Conservation (phyloP, 1,140 invertebrate species). For the Nephila pilipes region DNA sequence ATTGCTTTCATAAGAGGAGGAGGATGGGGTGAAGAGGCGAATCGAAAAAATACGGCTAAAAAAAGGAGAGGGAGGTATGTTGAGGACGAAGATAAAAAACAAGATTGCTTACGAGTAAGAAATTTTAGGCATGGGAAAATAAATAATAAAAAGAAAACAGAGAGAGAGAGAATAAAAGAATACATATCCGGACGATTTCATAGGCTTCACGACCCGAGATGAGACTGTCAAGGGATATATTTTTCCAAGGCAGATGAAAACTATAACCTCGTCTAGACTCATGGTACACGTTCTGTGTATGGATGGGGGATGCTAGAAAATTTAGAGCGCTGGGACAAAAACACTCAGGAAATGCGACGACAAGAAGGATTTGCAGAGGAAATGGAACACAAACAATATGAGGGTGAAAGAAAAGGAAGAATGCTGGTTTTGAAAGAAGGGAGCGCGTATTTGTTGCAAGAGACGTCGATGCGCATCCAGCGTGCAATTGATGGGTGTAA, state of each 20-base stretch:
- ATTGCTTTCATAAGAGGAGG: neutral
- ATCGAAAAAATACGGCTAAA: too few relatives aligned
- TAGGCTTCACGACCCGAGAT: neutral
- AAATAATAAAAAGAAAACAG: neutral
- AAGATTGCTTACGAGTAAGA: too few relatives aligned
- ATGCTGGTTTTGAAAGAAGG: too few relatives aligned
- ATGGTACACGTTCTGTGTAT: neutral
- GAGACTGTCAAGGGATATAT: conserved; percentile 22
- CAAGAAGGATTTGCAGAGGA: conserved; percentile 27
- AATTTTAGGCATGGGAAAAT: too few relatives aligned
- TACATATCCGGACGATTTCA: conserved; percentile 1
- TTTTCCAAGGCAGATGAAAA: conserved; percentile 10
- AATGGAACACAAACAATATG: conserved; percentile 38
- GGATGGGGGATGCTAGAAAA: too few relatives aligned
- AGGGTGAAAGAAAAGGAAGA: neutral
- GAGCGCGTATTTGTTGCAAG: too few relatives aligned
- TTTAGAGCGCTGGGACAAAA: neutral
- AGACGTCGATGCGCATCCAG: too few relatives aligned
- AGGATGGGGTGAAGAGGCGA: too few relatives aligned
- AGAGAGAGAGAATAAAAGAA: neutral
- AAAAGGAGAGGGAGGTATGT: too few relatives aligned
- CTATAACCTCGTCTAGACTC: neutral
- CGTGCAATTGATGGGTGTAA: too few relatives aligned
- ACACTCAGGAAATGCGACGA: neutral
- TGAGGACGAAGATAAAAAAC: too few relatives aligned